Percentiles rank a stretch among this genome's conserved stretches.
Evolutionary conservation across 2,888 invertebrate genomes (phyloP).

Genomic region (Drosophila atripex): DNA sequence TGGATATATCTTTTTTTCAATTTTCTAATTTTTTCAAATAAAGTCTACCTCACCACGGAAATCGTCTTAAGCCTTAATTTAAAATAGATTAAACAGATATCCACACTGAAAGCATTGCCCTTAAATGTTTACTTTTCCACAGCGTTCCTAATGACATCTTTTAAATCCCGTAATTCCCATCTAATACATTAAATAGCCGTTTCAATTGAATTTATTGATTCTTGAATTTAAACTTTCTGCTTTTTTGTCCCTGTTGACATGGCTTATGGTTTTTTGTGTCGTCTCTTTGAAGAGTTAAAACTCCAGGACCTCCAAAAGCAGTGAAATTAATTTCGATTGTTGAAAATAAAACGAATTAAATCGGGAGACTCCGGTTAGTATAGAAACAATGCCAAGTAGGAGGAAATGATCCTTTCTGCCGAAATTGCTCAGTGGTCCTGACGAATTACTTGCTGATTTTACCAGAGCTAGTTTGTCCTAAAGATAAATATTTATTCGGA

Average conservation of each 20-base stretch:
- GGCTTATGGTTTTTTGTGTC: constrained; percentile 1
- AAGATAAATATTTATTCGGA: neutral
- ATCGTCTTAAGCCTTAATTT: constrained; percentile 17
- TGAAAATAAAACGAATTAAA: constrained; percentile 41
- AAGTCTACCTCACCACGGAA: neutral
- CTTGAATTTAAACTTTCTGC: constrained; percentile 34
- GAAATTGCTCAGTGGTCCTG: constrained; percentile 44
- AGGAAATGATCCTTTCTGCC: constrained; percentile 38
- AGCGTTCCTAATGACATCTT: constrained; percentile 11
- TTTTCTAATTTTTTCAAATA: too few relatives aligned
- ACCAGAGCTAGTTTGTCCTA: constrained; percentile 34
- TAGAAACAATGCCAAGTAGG: constrained; percentile 22
- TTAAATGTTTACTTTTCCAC: neutral
- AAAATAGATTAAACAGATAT: constrained; percentile 29
- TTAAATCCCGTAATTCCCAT: constrained; percentile 19
- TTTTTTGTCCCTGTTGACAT: constrained; percentile 19
- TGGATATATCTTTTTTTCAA: constrained; percentile 5
- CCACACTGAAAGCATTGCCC: constrained; percentile 3
- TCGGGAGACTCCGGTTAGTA: neutral
- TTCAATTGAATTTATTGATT: constrained; percentile 49
- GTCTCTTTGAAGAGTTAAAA: constrained; percentile 1
- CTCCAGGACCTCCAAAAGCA: constrained; percentile 39
- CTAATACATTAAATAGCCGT: constrained; percentile 35
- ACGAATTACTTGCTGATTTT: constrained; percentile 53
- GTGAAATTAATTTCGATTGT: constrained; percentile 62